Evolutionary conservation across 2,888 invertebrate genomes (phyloP), one percentile per base, ranked within the genome.

Genomic region (Balanococcus diminutus): DNA sequence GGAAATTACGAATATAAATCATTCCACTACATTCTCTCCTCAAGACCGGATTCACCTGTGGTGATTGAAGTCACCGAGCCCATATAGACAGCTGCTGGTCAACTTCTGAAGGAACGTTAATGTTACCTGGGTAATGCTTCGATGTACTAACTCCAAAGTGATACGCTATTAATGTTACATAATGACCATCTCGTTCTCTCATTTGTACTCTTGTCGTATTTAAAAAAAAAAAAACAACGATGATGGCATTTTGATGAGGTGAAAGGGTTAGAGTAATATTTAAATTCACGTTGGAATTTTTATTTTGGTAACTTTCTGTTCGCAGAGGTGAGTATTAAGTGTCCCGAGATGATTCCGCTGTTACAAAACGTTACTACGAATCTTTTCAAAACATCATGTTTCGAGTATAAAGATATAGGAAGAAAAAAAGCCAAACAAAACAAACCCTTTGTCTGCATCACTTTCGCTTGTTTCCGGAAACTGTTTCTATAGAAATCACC

Each of bases 141-240:
- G 46, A 46, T 46, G 46, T 14, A 5, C 46, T n/a, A 2, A n/a
- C n/a, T 1, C 46, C 46, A n/a, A 46, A 46, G 46, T 46, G 46
- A 46, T 46, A 46, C n/a, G n/a, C 46, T 46, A 46, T 46, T 61
- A 61, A 61, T 61, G 61, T 61, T 61, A 22, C 61, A 61, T 61
- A 46, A 46, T 46, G 46, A n/a, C 46, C 46, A n/a, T 16, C n/a
- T 46, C 3, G 1, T n/a, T 46, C n/a, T n/a, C 46, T 46, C 46
- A 3, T 46, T 46, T n/a, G n/a, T 46, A 3, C 46, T 46, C n/a
- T n/a, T 46, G 36, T n/a, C n/a, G 36, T 46, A 46, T 16, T 46
- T n/a, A n/a, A n/a, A n/a, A n/a, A n/a, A n/a, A n/a, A n/a, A n/a
- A n/a, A n/a, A n/a, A n/a, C n/a, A n/a, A 3, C n/a, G 46, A 46